phyloP scores from a whole-genome alignment of 2,888 invertebrate species.

The Polia nebulosa region DNA sequence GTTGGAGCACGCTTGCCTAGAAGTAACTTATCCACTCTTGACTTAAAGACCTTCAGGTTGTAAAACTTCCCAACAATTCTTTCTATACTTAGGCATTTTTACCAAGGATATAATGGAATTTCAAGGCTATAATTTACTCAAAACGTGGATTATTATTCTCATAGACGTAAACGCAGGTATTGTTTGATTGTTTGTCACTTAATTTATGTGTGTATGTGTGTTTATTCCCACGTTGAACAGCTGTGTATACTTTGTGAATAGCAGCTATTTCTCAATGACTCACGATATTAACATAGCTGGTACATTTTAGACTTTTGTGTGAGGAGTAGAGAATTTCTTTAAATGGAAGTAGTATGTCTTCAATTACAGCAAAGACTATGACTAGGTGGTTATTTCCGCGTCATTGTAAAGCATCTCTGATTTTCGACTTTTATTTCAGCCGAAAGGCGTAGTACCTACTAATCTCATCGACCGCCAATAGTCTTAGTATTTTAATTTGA shows the following conservation, averaged over 20 bases:
- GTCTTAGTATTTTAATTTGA: background rate
- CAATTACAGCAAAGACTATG: background rate
- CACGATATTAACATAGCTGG: slow-evolving; percentile 13
- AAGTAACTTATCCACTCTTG: no score
- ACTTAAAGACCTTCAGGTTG: no score
- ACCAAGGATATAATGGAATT: slow-evolving; percentile 36
- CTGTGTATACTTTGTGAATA: slow-evolving; percentile 52
- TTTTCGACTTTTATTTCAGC: background rate
- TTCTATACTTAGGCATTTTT: slow-evolving; percentile 3
- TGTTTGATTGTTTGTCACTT: slow-evolving; percentile 62
- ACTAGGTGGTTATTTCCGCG: no score
- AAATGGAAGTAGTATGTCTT: background rate
- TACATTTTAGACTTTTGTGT: slow-evolving; percentile 1
- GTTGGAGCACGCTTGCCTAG: no score
- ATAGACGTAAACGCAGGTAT: slow-evolving; percentile 51
- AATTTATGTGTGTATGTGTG: slow-evolving; percentile 57
- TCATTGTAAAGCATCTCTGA: background rate
- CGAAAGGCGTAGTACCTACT: background rate
- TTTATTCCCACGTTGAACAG: slow-evolving; percentile 64
- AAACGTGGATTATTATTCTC: slow-evolving; percentile 48
- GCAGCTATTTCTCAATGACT: slow-evolving; percentile 34
- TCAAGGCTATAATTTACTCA: slow-evolving; percentile 49
- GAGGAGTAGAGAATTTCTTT: background rate
- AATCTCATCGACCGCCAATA: background rate
- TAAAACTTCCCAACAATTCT: slow-evolving; percentile 13